A percentile compares a stretch with the other conserved stretches of the same genome.
phyloP scores from a whole-genome alignment of 2,113 vertebrate genomes.

The Raja brachyura region DNA sequence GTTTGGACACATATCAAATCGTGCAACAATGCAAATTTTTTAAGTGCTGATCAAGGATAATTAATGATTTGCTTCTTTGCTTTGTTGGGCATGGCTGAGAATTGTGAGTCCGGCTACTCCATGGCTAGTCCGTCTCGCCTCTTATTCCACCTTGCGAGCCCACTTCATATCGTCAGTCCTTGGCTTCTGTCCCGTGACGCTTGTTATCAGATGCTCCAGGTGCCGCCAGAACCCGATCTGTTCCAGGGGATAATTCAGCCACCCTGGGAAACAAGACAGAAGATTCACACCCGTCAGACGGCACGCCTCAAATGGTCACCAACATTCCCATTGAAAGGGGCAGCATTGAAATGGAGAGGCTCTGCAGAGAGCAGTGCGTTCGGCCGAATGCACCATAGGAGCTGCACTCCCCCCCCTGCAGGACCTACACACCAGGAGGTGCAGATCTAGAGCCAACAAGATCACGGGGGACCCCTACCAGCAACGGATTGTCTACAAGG shows the following conservation, averaged over 20 bases:
- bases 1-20: neutral
- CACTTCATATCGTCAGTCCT: constrained; percentile 61
- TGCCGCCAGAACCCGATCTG: constrained; percentile 59
- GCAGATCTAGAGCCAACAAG: too few species aligned
- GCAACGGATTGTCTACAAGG: too few species aligned
- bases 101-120: neutral
- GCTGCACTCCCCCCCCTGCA: too few species aligned
- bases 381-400: too few species aligned
- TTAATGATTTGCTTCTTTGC: neutral
- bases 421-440: too few species aligned
- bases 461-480: too few species aligned
- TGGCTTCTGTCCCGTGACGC: constrained; percentile 54
- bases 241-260: constrained; percentile 63
- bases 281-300: neutral
- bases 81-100: neutral
- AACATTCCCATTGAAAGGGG: neutral
- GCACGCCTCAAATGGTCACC: neutral
- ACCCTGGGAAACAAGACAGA: constrained; percentile 48
- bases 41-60: neutral
- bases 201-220: constrained; percentile 56
- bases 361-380: too few species aligned
- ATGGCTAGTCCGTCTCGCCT: too few species aligned
- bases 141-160: constrained; percentile 54
- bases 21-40: neutral
- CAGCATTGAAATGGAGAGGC: too few species aligned